These are phyloP conservation scores for Cricetomys ansorgei DNA, from an alignment of 2,113 vertebrate genomes.

Conservation along the genomic window DNA sequence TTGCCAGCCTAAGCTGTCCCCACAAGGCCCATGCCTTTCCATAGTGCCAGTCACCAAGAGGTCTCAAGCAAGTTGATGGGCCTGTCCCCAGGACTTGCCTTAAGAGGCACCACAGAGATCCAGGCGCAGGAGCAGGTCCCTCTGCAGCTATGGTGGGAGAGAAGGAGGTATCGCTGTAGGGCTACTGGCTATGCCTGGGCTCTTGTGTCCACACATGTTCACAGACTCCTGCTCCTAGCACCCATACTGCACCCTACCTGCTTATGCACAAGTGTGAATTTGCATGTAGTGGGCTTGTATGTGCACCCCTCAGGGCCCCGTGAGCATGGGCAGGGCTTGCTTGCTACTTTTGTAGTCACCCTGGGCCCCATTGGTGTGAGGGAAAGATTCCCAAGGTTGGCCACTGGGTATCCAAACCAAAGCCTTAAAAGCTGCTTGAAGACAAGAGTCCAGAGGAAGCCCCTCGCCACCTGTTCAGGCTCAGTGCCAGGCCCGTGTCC, in stretches of 20 bases:
- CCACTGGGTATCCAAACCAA: background rate
- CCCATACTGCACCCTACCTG: background rate
- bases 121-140: background rate
- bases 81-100: background rate
- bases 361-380: background rate
- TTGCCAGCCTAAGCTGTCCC: background rate
- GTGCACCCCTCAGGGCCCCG: background rate
- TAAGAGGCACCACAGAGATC: background rate
- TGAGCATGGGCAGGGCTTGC: background rate
- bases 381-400: background rate
- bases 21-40: background rate
- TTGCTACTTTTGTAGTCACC: background rate
- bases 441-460: background rate
- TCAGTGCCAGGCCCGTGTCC: background rate
- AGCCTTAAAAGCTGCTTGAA: background rate
- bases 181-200: rapidly evolving
- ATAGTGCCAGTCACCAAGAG: background rate
- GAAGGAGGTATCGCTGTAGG: background rate
- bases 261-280: no score
- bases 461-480: background rate
- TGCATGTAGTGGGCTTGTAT: background rate
- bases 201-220: background rate
- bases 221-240: background rate
- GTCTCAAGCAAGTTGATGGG: background rate
- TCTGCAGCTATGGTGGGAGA: background rate